These are phyloP conservation scores for Neoaliturus tenellus DNA, from an alignment of 2,888 invertebrate genomes.

Conservation along the genomic window DNA sequence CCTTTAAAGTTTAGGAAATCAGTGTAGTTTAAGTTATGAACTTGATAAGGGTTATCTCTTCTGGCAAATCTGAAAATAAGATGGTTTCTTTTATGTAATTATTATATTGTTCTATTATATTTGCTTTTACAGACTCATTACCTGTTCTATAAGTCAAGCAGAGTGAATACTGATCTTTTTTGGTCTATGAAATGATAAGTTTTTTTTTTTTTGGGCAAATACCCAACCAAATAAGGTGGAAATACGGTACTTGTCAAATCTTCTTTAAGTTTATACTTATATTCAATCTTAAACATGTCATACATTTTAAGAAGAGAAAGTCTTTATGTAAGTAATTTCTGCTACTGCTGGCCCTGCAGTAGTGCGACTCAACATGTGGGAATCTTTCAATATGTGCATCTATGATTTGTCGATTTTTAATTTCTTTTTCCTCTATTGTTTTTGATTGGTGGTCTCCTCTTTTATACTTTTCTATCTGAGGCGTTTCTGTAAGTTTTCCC, in stretches of 20 bases:
- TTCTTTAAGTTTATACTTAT: neutral
- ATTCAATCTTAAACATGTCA: neutral
- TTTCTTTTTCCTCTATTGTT: neutral
- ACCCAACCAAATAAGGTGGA: neutral
- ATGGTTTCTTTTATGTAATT: slow-evolving; percentile 1
- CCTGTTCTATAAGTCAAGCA: neutral
- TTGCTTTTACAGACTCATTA: neutral
- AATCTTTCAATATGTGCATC: slow-evolving; percentile 4
- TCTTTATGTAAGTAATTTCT: neutral
- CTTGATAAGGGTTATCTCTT: slow-evolving; percentile 20
- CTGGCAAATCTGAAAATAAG: slow-evolving; percentile 24
- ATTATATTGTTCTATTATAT: neutral
- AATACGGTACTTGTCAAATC: neutral
- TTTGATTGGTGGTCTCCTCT: neutral
- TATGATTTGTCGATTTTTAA: neutral
- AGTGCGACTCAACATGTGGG: slow-evolving; percentile 5
- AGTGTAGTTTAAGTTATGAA: neutral
- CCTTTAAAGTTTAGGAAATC: slow-evolving; percentile 36
- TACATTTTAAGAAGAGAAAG: neutral
- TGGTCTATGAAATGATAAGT: neutral
- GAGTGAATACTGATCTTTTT: slow-evolving; percentile 23
- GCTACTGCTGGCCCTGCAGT: slow-evolving; percentile 8
- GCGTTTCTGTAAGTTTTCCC: neutral
- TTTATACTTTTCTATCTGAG: neutral
- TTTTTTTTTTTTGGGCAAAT: neutral